Evolutionary conservation across 2,888 invertebrate species (phyloP), one percentile per base, ranked within the genome.

Genomic region (Campoplex capitator): DNA sequence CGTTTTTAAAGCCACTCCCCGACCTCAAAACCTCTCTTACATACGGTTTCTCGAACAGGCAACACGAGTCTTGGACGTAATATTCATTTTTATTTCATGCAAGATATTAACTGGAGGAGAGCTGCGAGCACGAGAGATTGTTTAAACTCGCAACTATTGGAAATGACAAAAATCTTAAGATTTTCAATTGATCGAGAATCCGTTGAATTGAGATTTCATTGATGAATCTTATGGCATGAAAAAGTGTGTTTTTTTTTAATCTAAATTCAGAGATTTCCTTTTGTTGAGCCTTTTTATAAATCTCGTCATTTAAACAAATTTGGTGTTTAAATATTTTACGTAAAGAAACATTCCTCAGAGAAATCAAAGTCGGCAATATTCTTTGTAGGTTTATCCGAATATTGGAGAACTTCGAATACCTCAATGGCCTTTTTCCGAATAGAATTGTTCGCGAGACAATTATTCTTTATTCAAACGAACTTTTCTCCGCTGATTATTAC

Each of bases 1-100:
- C 93, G 93, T 93, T 92, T 91, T 92, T 92, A 81, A 91, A 89
- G 93, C 93, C 93, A 93, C 93, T 93, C 93, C 93, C 93, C 91
- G 88, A 83, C 89, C 87, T 85, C 88, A 89, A 88, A 88, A 89
- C 88, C 88, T 88, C 75, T 82, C 84, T 79, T 48, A n/a, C 23
- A 23, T 28, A 62, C 56, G 38, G 48, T 81, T 70, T 81, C 67
- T 78, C 79, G 32, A 76, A 78, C 75, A 76, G 65, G 78, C 58
- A 71, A 78, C 45, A n/a, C 88, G 87, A 88, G 88, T 86, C 42
- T 45, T 9, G 38, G 62, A 32, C 28, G 42, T 16, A 28, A 32
- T 32, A 71, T 68, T 68, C 38, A 71, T 71, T 62, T 16, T 62
- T 32, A 62, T 62, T 32, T 6, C 32, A 62, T 62, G 6, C 16